phyloP scores from a whole-genome alignment of 2,888 invertebrate species.

The Autographa gamma region DNA sequence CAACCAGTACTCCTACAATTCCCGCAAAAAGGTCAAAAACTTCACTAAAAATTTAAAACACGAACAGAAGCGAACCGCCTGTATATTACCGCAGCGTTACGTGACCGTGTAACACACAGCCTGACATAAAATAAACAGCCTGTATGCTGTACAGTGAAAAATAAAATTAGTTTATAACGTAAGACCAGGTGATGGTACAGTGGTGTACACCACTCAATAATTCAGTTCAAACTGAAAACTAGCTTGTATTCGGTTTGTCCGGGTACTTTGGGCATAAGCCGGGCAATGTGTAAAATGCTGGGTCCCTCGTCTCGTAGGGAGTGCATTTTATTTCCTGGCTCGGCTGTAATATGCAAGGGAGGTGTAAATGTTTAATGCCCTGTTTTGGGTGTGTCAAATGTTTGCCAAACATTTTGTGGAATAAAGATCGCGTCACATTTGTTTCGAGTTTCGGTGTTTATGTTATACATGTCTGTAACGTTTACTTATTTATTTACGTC shows the following conservation, averaged over 20 bases:
- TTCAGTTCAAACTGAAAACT: constrained; percentile 37
- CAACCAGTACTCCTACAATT: constrained; percentile 22
- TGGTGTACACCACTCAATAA: constrained; percentile 51
- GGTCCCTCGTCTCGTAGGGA: constrained; percentile 9
- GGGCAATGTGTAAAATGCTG: constrained; percentile 25
- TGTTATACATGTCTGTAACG: background rate
- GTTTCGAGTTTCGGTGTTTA: background rate
- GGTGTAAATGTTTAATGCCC: constrained; percentile 25
- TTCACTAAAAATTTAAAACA: constrained; percentile 28
- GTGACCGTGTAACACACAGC: constrained; percentile 47
- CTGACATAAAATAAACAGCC: constrained; percentile 43
- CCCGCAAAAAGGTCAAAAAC: constrained; percentile 34
- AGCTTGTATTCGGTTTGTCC: constrained; percentile 26
- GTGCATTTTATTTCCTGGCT: constrained; percentile 32
- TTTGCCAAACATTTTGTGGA: constrained; percentile 8
- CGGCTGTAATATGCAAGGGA: constrained; percentile 27
- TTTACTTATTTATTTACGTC: background rate
- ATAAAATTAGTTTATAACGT: constrained; percentile 55
- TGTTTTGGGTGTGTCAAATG: constrained; percentile 10
- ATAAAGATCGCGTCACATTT: background rate
- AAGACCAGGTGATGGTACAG: constrained; percentile 41
- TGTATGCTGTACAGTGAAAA: constrained; percentile 39
- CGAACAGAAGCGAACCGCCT: constrained; percentile 15
- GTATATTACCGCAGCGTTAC: constrained; percentile 34
- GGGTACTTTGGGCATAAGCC: constrained; percentile 21